Evolutionary conservation across 2,113 vertebrate species (phyloP), one percentile per base, ranked within the genome.

Genomic region (Laticauda laticaudata): DNA sequence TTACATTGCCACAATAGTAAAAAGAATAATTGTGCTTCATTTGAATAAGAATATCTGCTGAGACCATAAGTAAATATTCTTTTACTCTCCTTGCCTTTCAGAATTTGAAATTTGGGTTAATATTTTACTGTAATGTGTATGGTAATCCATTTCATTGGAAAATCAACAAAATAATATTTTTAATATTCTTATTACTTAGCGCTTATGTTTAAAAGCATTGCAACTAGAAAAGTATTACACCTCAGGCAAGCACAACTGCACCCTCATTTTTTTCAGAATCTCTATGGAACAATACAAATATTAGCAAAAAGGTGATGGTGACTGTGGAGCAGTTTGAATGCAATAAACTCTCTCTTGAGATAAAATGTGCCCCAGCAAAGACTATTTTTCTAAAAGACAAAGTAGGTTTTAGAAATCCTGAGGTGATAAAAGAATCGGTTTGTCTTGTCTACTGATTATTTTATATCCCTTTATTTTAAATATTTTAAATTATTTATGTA

Each of bases 1-100:
- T 93, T 94, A 89, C 53, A 88, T 87, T 90, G 85, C 88, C 93
- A 89, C 87, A 91, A 88, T 89, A 91, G 92, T 95, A 90, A 54
- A 94, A 94, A 92, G 86, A 53, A 29, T 81, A 94, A 69, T 95
- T 93, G 34, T 94, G 87, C 55, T 93, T 89, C 92, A 86, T 90
- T 48, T 92, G 93, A 34, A 94, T 94, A 61, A 69, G 45, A 48
- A 43, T 94, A 18, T 89, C 34, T 56, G 34, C 81, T 69, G 43
- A 39, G n/a, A 34, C 21, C 48, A 69, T 14, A 15, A 45, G 3
- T 61, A 24, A 64, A 5, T 61, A 34, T 75, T 57, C 54, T 59
- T 4, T 91, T n/a, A 7, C 54, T 15, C n/a, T 23, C 26, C 15
- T 7, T 43, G 39, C 39, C 39, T 86, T 92, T 92, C 39, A 81